Conservation (phyloP, 2,888 invertebrate species). For the Ornithoptera alexandrae region DNA sequence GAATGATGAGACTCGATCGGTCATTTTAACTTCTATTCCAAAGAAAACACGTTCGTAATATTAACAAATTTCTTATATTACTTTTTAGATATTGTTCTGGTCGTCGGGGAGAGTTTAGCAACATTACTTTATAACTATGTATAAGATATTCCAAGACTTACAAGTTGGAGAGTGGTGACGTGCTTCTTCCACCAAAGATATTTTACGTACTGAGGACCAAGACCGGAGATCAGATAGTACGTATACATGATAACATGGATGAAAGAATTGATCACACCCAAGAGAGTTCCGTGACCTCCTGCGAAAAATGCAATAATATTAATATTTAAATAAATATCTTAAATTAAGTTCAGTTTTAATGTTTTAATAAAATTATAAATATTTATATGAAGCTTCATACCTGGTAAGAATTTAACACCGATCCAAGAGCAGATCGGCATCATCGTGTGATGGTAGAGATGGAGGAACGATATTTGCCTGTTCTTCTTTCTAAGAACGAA, state of each 20-base stretch:
- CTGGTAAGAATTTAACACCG: constrained; percentile 88
- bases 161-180: constrained; percentile 92
- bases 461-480: constrained; percentile 91
- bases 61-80: too few relatives aligned
- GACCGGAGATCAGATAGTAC: constrained; percentile 92
- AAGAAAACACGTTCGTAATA: too few relatives aligned
- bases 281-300: constrained; percentile 93
- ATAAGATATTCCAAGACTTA: constrained; percentile 54
- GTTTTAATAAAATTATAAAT: too few relatives aligned
- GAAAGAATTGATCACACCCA: constrained; percentile 92
- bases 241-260: constrained; percentile 96
- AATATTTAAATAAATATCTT: too few relatives aligned
- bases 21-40: too few relatives aligned
- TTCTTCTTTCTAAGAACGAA: constrained; percentile 95
- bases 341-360: too few relatives aligned
- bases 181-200: constrained; percentile 98
- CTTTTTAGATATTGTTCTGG: too few relatives aligned
- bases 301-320: constrained; percentile 45
- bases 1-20: too few relatives aligned
- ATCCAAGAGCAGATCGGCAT: constrained; percentile 91
- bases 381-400: constrained; percentile 52
- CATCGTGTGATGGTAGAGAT: constrained; percentile 92
- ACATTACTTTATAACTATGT: too few relatives aligned
- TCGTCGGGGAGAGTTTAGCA: too few relatives aligned
- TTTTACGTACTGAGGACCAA: constrained; percentile 93